A percentile compares a stretch with the other conserved stretches of the same genome.
Conservation (phyloP, 2,888 invertebrate genomes). For the Caenorhabditis sp. region DNA sequence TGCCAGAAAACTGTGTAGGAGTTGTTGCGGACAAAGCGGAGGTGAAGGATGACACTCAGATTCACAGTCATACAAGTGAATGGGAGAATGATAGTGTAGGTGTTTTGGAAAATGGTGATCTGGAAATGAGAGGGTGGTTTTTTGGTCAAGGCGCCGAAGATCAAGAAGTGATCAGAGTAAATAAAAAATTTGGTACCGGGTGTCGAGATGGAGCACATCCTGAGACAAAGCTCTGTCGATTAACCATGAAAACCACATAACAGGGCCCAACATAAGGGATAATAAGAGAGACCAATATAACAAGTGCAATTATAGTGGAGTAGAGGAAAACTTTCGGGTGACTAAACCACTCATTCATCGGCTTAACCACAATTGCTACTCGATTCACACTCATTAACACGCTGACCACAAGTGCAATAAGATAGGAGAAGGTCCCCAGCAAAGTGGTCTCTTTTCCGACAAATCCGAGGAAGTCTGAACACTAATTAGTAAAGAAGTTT, state of each 20-base stretch:
- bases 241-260: conserved; percentile 5
- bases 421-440: conserved; percentile 16
- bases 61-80: conserved; percentile 25
- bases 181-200: conserved; percentile 13
- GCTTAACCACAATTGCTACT: neutral
- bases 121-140: neutral
- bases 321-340: conserved; percentile 13
- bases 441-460: conserved; percentile 19
- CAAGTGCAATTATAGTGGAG: conserved; percentile 11
- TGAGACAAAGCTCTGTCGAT: conserved; percentile 15
- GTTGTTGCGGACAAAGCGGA: conserved; percentile 16
- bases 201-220: conserved; percentile 44
- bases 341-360: conserved; percentile 12
- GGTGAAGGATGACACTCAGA: conserved; percentile 14
- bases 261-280: conserved; percentile 35
- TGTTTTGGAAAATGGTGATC: conserved; percentile 27
- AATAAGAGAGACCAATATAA: conserved; percentile 11
- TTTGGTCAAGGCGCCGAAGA: neutral
- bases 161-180: no score
- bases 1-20: neutral
- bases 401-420: neutral
- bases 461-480: neutral
- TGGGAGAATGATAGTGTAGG: conserved; percentile 18
- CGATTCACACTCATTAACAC: conserved; percentile 22
- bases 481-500: neutral